phyloP scores from a whole-genome alignment of 2,888 invertebrate species.

The Clanis bilineata region DNA sequence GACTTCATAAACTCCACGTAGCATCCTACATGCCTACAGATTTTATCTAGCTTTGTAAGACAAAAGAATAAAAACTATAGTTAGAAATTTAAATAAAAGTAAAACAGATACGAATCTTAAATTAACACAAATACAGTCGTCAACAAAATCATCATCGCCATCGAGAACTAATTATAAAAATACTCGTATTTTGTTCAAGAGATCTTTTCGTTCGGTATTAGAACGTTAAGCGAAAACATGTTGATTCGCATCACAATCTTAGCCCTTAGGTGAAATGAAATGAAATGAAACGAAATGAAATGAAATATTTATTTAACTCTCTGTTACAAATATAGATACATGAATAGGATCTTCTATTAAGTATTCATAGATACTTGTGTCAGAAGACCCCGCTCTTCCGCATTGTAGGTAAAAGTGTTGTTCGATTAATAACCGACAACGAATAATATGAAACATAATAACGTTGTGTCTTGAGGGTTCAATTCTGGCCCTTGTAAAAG shows the following conservation, averaged over 20 bases:
- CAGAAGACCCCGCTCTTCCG: no score
- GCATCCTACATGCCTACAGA: constrained; percentile 1
- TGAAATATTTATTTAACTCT: no score
- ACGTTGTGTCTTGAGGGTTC: background rate
- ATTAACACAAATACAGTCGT: constrained; percentile 35
- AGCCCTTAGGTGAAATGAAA: no score
- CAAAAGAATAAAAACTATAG: constrained; percentile 17
- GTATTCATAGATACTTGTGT: no score
- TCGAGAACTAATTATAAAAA: background rate
- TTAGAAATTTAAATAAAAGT: constrained; percentile 32
- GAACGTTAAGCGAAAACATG: background rate
- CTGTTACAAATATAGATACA: no score
- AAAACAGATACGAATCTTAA: constrained; percentile 36
- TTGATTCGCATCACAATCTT: background rate
- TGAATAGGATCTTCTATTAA: no score
- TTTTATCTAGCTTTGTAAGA: constrained; percentile 8
- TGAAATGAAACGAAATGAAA: no score
- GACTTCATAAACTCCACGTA: constrained; percentile 9
- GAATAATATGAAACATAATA: background rate
- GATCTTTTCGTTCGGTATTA: background rate
- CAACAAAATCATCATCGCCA: constrained; percentile 21
- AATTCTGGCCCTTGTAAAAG: constrained; percentile 1
- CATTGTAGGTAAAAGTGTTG: background rate
- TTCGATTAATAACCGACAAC: background rate
- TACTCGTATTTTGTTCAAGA: background rate